These are phyloP conservation scores for Ephestia elutella DNA, from an alignment of 1,140 invertebrate genomes.

Conservation along the genomic window DNA sequence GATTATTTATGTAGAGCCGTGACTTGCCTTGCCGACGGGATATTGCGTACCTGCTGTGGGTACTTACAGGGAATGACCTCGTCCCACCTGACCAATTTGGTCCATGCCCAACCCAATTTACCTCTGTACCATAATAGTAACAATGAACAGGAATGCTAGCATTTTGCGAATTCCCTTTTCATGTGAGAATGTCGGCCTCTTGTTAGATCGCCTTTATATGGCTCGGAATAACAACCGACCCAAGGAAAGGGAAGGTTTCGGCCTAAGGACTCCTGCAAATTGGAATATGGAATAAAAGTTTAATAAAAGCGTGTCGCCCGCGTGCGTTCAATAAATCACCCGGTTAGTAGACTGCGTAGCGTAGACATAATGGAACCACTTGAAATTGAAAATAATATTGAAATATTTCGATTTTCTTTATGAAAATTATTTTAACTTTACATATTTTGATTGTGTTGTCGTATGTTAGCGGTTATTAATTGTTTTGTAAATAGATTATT, in stretches of 20 bases:
- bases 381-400: too few species aligned
- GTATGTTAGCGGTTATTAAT: background rate
- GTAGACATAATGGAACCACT: too few species aligned
- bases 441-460: background rate
- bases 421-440: too few species aligned
- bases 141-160: constrained; percentile 18
- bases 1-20: constrained; percentile 1
- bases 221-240: background rate
- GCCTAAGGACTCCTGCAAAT: background rate
- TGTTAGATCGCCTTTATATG: constrained; percentile 6
- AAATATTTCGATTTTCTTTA: too few species aligned
- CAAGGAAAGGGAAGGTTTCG: constrained; percentile 1
- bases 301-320: too few species aligned
- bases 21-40: background rate
- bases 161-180: constrained; percentile 5
- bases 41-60: background rate
- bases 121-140: constrained; percentile 9
- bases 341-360: too few species aligned
- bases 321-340: too few species aligned
- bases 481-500: too few species aligned
- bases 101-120: background rate
- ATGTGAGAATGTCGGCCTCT: constrained; percentile 5
- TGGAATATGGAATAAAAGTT: too few species aligned
- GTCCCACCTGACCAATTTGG: constrained; percentile 18
- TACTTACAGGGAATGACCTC: background rate